Conservation (phyloP, 64 coral and sea anemone genomes). For the Montipora foliosa region DNA sequence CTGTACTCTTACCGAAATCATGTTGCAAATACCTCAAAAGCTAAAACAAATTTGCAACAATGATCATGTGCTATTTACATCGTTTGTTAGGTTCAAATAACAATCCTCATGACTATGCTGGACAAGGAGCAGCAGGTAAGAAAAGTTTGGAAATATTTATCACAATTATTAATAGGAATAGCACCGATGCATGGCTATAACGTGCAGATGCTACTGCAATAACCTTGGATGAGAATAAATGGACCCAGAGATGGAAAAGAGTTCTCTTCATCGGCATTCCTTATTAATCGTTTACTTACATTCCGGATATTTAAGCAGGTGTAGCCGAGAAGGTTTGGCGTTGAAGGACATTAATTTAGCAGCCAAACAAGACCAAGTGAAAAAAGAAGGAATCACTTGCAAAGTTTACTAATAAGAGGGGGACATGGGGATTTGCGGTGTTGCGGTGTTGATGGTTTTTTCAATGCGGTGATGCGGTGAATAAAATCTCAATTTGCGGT, state of each 20-base stretch:
- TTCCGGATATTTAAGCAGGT: no score
- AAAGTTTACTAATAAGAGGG: no score
- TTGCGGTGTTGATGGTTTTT: no score
- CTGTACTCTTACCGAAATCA: background rate
- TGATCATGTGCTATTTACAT: background rate
- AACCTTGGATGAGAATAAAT: background rate
- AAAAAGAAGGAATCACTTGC: no score
- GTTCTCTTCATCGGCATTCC: no score
- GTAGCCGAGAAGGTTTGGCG: no score
- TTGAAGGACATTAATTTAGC: no score
- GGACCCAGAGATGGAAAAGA: background rate
- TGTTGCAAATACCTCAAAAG: background rate
- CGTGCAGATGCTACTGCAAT: background rate
- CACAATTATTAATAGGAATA: background rate
- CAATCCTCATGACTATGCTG: background rate
- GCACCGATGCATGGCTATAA: background rate
- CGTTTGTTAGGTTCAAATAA: constrained; percentile 12
- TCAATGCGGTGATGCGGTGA: no score
- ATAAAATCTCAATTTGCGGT: no score
- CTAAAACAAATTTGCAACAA: background rate
- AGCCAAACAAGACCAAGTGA: no score
- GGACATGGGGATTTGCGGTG: no score
- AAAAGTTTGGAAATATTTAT: constrained; percentile 1
- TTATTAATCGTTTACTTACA: background rate
- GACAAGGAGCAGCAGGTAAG: constrained; percentile 5